Evolutionary conservation across 2,888 invertebrate genomes (phyloP), one percentile per base, ranked within the genome.

Genomic region (Lasius platythorax): DNA sequence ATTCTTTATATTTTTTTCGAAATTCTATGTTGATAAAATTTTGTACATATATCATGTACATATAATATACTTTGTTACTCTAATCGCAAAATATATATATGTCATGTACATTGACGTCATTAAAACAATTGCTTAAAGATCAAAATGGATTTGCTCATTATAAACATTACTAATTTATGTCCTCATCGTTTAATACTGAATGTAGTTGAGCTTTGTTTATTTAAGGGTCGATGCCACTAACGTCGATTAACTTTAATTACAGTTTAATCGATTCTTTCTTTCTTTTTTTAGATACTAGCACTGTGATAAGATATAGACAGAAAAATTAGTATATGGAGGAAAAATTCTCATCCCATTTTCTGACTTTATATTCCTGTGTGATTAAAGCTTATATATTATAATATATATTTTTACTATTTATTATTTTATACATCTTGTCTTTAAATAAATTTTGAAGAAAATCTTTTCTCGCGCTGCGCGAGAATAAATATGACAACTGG

Each of bases 91-190:
- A 74, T 74, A 73, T 28, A 15, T 61, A 74, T 43, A 43, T 30
- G 43, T 43, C 43, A 58, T 40, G 18, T 18, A 61, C 43, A 74
- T 74, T 74, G 73, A 74, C 73, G 73, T 74, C 73, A 74, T 43
- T 74, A 40, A 43, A 58, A 40, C 58, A 43, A 74, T 74, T 74
- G 58, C 58, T 74, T 40, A 74, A 74, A 28, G 58, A 43, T 74
- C 40, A 61, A 61, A 74, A 74, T 30, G 28, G 73, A 74, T 74
- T 74, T 74, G 28, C 58, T 28, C 58, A 28, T 61, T 30, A 61
- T 61, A 74, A 61, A 61, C 73, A 40, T 74, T 74, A 28, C 74
- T 63, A 43, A 74, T 74, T 74, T 61, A 74, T 61, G 73, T 73
- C 28, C 73, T 2, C 43, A n/a, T 61, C 61, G n/a, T 63, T 63